These are phyloP conservation scores for Abrostola triplasia DNA, from an alignment of 2,888 invertebrate species.

Conservation along the genomic window DNA sequence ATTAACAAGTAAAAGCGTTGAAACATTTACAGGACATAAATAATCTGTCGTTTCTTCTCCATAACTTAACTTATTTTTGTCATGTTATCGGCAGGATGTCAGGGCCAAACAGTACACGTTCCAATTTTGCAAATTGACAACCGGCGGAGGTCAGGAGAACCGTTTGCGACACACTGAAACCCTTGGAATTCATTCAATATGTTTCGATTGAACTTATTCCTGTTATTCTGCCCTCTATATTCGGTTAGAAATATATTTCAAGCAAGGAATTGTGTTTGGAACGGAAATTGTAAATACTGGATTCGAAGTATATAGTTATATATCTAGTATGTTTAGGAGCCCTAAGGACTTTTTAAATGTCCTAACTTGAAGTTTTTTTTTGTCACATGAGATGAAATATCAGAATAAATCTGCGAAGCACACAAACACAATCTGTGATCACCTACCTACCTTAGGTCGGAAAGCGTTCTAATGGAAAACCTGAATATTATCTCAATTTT, in stretches of 20 bases:
- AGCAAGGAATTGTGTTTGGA: slow-evolving; percentile 1
- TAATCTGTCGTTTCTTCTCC: neutral
- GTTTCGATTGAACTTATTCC: slow-evolving; percentile 15
- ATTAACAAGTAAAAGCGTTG: no score
- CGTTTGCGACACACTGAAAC: slow-evolving; percentile 21
- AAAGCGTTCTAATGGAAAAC: no score
- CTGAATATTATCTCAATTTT: no score
- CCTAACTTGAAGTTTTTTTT: no score
- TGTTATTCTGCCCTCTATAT: neutral
- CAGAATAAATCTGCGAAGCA: no score
- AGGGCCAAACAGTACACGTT: slow-evolving; percentile 23
- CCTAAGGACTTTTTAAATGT: no score
- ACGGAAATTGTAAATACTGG: neutral
- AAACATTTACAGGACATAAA: no score
- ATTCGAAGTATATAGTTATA: neutral
- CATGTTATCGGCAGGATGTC: slow-evolving; percentile 22
- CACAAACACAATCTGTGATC: no score
- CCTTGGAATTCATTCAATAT: slow-evolving; percentile 12
- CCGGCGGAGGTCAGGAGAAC: slow-evolving; percentile 17
- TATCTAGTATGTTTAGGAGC: no score
- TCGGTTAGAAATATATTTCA: slow-evolving; percentile 1
- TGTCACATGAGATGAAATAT: no score
- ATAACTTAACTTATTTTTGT: slow-evolving; percentile 10
- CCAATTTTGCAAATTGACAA: slow-evolving; percentile 52
- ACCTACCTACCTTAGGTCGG: no score